Evolutionary conservation across 1,140 invertebrate species (phyloP), one percentile per base, ranked within the genome.

Genomic region (Hesperophylax magnus): DNA sequence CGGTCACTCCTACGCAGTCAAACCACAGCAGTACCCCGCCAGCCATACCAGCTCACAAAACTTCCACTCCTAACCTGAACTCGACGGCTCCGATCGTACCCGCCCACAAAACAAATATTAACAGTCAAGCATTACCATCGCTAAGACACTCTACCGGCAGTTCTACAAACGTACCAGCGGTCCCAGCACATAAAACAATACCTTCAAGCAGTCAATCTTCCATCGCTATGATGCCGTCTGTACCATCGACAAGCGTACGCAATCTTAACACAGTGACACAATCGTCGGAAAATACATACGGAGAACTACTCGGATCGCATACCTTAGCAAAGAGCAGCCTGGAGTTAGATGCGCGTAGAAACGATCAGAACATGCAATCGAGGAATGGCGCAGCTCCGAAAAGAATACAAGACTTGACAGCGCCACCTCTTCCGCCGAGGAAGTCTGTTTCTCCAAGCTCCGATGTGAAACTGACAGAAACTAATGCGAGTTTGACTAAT

Each of bases 401-500:
- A 76, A 60, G 80, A 72, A 47, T 84, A 14, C 81, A 89, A 8
- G 89, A 90, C 60, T 85, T 90, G 1, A 79, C 88, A 5, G 89
- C 89, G 0, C 89, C 89, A 7, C 89, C 89, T 0, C 79, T 90
- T 15, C 89, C 88, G 9, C 89, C 89, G 0, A 82, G 88, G 39
- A 90, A 90, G 84, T 89, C 88, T 34, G 74, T 89, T 9, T 89
- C 88, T 0, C 89, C 89, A 0, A 88, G 78, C 76, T 77, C 82
- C 7, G 83, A 84, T 18, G 67, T 24, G 6, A 54, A 77, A 72
- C 65, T 65, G 14, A 71, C 75, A 17, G 54, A 63, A 67, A 76
- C 54, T 15, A 65, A 79, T 60, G 18, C 54, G n/a, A 79, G 27
- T 24, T 79, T 34, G 3, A 20, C 56, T 18, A 76, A 58, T 52